A percentile compares a stretch with the other conserved stretches of the same genome.
These are phyloP conservation scores for Schizopygopsis malacanthus DNA, from an alignment of 2,797 vertebrate species.

Conservation along the genomic window DNA sequence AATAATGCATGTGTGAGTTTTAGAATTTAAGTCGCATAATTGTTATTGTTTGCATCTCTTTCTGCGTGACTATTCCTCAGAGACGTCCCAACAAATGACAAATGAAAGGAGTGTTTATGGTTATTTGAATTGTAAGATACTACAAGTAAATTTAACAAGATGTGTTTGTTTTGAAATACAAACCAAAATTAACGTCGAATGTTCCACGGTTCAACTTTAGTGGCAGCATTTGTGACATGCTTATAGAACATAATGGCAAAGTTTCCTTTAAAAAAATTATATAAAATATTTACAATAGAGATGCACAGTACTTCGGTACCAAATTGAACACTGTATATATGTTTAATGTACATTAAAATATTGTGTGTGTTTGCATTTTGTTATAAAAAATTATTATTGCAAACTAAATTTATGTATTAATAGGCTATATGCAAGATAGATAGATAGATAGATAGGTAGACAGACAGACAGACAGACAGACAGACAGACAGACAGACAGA, in stretches of 20 bases:
- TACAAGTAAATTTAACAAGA: slow-evolving; percentile 7
- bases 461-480: no score
- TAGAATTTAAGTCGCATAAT: slow-evolving; percentile 39
- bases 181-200: neutral
- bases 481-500: no score
- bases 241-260: neutral
- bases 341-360: no score
- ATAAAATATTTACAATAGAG: neutral
- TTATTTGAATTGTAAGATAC: slow-evolving; percentile 23
- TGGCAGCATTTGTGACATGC: neutral
- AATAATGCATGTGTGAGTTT: slow-evolving; percentile 55
- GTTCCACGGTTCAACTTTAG: neutral
- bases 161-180: slow-evolving; percentile 25
- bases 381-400: no score
- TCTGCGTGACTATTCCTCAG: slow-evolving; percentile 36
- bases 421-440: no score
- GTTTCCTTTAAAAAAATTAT: neutral
- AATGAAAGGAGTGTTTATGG: slow-evolving; percentile 43
- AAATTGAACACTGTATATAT: no score
- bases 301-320: neutral
- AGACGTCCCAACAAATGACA: slow-evolving; percentile 21
- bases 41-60: slow-evolving; percentile 57
- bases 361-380: no score
- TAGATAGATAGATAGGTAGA: no score
- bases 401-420: no score